These are phyloP conservation scores for Amaurobius ferox DNA, from an alignment of 2,888 invertebrate species.

Conservation along the genomic window DNA sequence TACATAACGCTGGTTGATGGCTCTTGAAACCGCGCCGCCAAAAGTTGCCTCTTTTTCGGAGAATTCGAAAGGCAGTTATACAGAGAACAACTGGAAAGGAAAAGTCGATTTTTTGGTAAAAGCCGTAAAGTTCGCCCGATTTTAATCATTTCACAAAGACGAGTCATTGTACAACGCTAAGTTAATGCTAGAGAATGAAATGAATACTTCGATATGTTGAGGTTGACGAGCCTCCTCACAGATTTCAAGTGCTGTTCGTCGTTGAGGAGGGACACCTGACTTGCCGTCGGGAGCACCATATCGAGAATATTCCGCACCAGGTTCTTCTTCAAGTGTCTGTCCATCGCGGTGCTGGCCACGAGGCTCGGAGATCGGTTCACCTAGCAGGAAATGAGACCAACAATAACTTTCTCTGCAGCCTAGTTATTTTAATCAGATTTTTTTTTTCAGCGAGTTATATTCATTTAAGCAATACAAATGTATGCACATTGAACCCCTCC, in stretches of 20 bases:
- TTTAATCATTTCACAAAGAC: too few species aligned
- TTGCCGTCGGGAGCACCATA: conserved; percentile 38
- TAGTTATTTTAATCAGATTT: background rate
- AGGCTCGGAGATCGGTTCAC: conserved; percentile 49
- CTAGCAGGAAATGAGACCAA: background rate
- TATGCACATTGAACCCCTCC: too few species aligned
- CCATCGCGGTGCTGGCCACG: conserved; percentile 2
- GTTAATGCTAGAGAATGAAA: too few species aligned
- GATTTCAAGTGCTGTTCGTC: conserved; percentile 32
- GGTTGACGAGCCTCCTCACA: conserved; percentile 26
- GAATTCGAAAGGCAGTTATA: too few species aligned
- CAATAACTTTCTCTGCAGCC: background rate
- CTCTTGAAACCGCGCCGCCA: too few species aligned
- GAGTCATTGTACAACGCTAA: too few species aligned
- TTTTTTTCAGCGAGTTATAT: background rate
- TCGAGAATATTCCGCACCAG: conserved; percentile 30
- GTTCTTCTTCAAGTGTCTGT: conserved; percentile 17
- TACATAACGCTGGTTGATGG: too few species aligned
- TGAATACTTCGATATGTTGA: conserved; percentile 23
- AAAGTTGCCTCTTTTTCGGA: too few species aligned
- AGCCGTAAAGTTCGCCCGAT: too few species aligned
- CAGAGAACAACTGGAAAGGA: too few species aligned
- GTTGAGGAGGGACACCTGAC: conserved; percentile 29
- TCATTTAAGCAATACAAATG: too few species aligned
- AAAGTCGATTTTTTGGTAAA: too few species aligned